phyloP scores from a whole-genome alignment of 2,797 vertebrate genomes.

The Ptychobarbus kaznakovi region DNA sequence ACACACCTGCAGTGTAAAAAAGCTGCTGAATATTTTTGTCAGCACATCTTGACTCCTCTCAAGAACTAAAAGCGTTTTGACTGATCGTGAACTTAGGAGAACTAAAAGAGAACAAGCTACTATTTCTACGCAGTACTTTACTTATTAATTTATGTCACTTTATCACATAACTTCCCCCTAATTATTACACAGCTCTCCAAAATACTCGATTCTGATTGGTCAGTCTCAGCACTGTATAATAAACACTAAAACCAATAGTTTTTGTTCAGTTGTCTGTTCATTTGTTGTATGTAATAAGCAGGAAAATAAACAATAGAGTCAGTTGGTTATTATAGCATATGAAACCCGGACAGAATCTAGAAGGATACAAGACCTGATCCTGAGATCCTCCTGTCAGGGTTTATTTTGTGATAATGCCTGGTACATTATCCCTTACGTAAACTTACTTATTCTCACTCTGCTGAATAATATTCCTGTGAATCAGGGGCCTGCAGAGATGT shows the following conservation, averaged over 20 bases:
- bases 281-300: neutral
- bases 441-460: neutral
- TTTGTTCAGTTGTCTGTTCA: neutral
- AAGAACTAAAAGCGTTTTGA: neutral
- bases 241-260: neutral
- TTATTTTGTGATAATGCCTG: neutral
- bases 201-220: neutral
- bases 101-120: neutral
- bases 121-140: neutral
- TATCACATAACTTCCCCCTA: neutral
- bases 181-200: neutral
- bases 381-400: neutral
- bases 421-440: neutral
- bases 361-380: neutral
- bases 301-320: neutral
- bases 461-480: neutral
- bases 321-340: neutral
- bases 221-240: neutral
- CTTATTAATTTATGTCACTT: neutral
- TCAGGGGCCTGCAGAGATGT: slow-evolving; percentile 18
- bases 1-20: neutral
- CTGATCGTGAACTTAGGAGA: neutral
- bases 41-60: neutral
- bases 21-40: neutral
- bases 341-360: neutral